Base-by-base conservation (phyloP, 2,888 invertebrate species). In the Acanthacorydalis orientalis region DNA sequence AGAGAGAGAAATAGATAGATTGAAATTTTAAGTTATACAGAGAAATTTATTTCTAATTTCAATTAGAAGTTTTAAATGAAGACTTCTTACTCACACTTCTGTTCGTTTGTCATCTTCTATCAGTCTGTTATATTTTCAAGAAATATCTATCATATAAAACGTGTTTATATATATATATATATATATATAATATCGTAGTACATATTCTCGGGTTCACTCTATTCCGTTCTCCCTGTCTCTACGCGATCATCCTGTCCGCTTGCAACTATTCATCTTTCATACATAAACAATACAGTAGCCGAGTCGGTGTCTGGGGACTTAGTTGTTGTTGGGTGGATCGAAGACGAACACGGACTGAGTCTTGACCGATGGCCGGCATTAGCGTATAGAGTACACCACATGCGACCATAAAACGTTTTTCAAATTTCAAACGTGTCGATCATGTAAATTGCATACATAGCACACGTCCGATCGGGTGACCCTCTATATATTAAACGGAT, bases 331-430 rank as follows among this genome's bases (percentile, higher is more conserved):
- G 23, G 23, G 23, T 23, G 23, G 23, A 23, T 23, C 23, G 23
- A 23, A 23, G 23, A 23, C 23, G 23, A 23, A 23, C 23, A 23
- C 23, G 23, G 6, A 23, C 23, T 23, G 23, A 23, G 23, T 35
- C 37, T 45, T 45, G 35, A 33, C 37, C 45, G 45, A 33, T 45
- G 52, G 53, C 57, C 63, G 64, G 58, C 61, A 65, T 65, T 67
- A 64, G 64, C 65, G 64, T 65, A 65, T 63, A 65, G 63, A 66
- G 65, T 64, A 60, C 62, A 64, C 60, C 61, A 58, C 63, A 62
- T 59, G 58, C 57, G 55, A 55, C 56, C 57, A 56, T 57, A 56
- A 56, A 58, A 55, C 60, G 61, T 64, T 60, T 62, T 60, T 58
- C 45, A 51, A 49, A 51, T 49, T 45, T 42, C 42, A 31, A 42